Evolutionary conservation across 1,140 invertebrate species (phyloP), one percentile per base, ranked within the genome.

Genomic region (Medauroidea extradentata): DNA sequence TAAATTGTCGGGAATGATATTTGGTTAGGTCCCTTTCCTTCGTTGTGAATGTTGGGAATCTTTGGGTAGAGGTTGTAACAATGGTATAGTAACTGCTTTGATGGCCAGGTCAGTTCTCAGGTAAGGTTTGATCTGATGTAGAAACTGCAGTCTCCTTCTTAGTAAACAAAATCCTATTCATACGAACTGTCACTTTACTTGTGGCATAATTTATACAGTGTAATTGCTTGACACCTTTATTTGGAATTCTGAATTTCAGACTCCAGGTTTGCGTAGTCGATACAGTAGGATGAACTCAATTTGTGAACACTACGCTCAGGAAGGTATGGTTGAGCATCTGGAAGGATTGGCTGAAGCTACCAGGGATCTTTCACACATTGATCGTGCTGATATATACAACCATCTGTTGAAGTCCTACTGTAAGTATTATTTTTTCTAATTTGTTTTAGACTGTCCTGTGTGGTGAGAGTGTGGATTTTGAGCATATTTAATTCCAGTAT

Each of bases 261-360:
- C 87, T 0, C 88, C 87, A 1, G 88, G 87, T 4, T 69, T 89
- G 52, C 78, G 85, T 39, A 82, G 78, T 0, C 69, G 81, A 65
- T 78, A 78, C 21, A 75, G 83, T 49, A 76, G 82, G 46, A 75
- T 87, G 19, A 80, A 79, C 61, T 70, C 55, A 23, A 78, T 78
- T 11, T 85, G 83, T 67, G 75, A 83, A 63, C 74, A 79, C 18
- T 85, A 81, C 59, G 64, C 73, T 52, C 77, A 85, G 69, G 81
- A 84, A 68, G 83, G 84, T 2, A 78, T 82, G 67, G 76, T 87
- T 0, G 79, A 83, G 65, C 81, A 83, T 27, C 71, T 93, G 13
- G 88, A 91, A 76, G 83, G 83, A 44, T 72, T 92, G 18, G 77
- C 89, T 3, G 82, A 88, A 73, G 84, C 86, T 2, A 91, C 88